phyloP scores from a whole-genome alignment of 2,113 vertebrate species.

The Scatophagus argus region DNA sequence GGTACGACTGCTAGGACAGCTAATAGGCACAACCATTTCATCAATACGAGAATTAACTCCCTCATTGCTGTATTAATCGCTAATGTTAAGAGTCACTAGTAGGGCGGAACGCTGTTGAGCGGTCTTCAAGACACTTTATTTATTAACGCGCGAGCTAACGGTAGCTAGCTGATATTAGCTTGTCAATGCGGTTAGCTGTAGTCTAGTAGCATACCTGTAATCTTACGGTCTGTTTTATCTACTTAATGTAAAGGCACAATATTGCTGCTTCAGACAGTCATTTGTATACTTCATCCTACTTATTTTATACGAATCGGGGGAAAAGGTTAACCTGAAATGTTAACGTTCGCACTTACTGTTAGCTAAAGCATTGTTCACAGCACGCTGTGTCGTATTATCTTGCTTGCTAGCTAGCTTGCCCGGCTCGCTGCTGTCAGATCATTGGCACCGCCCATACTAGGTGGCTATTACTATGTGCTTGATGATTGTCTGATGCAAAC shows the following conservation, averaged over 20 bases:
- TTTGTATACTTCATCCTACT: accelerated
- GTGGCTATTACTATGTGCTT: background rate
- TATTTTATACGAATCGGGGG: accelerated
- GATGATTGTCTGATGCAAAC: background rate
- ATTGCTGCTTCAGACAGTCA: accelerated
- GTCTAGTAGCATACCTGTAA: slow-evolving; percentile 1
- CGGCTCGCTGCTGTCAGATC: slow-evolving; percentile 59
- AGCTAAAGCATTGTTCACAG: slow-evolving; percentile 51
- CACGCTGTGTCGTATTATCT: slow-evolving; percentile 56
- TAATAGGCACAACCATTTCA: background rate
- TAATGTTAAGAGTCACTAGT: too few relatives aligned
- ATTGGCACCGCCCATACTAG: slow-evolving; percentile 56
- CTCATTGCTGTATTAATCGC: accelerated
- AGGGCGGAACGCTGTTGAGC: background rate
- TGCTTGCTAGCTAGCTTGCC: slow-evolving; percentile 22
- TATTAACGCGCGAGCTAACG: slow-evolving; percentile 44
- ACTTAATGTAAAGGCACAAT: background rate
- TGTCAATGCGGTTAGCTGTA: slow-evolving; percentile 23
- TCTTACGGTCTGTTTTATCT: background rate
- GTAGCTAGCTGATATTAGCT: slow-evolving; percentile 57
- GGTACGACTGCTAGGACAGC: slow-evolving; percentile 53
- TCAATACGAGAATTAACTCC: background rate
- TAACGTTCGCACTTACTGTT: background rate
- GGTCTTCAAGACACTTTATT: slow-evolving; percentile 20
- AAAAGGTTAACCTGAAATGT: background rate